Percentiles rank a stretch among this genome's conserved stretches.
Conservation (phyloP, 2,797 vertebrate species). For the Gadopsis bispinosus region DNA sequence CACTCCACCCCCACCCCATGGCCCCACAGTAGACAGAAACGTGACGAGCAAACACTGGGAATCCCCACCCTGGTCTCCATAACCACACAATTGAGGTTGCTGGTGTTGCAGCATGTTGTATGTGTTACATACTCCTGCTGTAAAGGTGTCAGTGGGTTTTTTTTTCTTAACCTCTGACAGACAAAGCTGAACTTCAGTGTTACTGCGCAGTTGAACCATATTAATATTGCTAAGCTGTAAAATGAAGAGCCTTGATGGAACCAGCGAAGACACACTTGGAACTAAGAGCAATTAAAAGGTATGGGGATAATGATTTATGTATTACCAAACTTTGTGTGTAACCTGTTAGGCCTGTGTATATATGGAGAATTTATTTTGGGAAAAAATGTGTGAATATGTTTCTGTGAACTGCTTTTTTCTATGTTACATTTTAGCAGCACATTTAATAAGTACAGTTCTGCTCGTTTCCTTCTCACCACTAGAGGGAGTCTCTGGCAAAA, state of each 20-base stretch:
- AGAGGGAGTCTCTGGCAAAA: slow-evolving; percentile 57
- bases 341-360: not conserved
- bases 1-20: not conserved
- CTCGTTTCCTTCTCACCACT: slow-evolving; percentile 41
- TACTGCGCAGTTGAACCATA: not conserved
- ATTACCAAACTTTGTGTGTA: not conserved
- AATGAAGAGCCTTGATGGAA: not conserved
- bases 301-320: not conserved
- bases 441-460: not conserved
- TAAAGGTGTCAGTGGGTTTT: slow-evolving; percentile 6
- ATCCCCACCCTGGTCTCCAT: not conserved
- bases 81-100: slow-evolving; percentile 12
- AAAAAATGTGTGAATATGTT: not conserved
- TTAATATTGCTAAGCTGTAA: not conserved
- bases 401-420: not conserved
- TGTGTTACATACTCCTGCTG: slow-evolving; percentile 18
- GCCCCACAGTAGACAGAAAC: slow-evolving; percentile 15
- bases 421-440: not conserved
- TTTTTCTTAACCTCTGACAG: not conserved
- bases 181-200: slow-evolving; percentile 6
- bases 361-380: not conserved
- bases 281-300: slow-evolving; percentile 15
- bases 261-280: not conserved
- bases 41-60: slow-evolving; percentile 24
- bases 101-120: slow-evolving; percentile 16